These are phyloP conservation scores for Drosophila teissieri DNA, from an alignment of 1,140 invertebrate species.

Conservation along the genomic window DNA sequence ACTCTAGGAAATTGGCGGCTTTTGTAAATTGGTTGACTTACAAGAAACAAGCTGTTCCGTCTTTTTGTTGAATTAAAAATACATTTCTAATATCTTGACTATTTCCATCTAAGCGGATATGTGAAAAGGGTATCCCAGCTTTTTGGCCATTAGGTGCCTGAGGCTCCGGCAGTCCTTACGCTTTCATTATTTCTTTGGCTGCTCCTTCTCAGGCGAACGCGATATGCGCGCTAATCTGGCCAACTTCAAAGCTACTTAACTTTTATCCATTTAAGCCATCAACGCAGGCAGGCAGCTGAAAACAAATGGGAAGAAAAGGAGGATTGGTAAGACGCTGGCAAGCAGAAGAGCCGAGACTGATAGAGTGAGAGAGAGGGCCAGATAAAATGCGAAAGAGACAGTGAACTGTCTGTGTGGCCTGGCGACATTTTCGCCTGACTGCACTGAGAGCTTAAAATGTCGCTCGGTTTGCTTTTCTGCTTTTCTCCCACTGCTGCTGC, in stretches of 20 bases:
- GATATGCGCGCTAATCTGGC: constrained; percentile 78
- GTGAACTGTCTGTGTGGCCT: constrained; percentile 66
- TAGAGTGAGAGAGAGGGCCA: neutral
- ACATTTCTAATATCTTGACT: no score
- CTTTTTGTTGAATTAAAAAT: no score
- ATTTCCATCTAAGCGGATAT: neutral
- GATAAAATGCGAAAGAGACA: constrained; percentile 14
- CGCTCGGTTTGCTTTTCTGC: constrained; percentile 54
- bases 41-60: no score
- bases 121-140: constrained; percentile 54
- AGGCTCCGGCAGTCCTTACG: constrained; percentile 33
- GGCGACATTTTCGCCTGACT: constrained; percentile 74
- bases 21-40: no score
- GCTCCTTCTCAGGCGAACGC: constrained; percentile 50
- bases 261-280: constrained; percentile 81
- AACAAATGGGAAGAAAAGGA: constrained; percentile 70
- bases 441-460: constrained; percentile 76
- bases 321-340: constrained; percentile 45
- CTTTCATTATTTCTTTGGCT: constrained; percentile 49
- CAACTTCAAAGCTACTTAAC: constrained; percentile 82
- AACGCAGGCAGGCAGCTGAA: constrained; percentile 59
- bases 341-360: neutral
- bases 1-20: neutral
- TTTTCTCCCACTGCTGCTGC: constrained; percentile 50
- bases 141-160: constrained; percentile 15